phyloP scores from a whole-genome alignment of 2,113 vertebrate genomes.

The Amblyopsis rosae region DNA sequence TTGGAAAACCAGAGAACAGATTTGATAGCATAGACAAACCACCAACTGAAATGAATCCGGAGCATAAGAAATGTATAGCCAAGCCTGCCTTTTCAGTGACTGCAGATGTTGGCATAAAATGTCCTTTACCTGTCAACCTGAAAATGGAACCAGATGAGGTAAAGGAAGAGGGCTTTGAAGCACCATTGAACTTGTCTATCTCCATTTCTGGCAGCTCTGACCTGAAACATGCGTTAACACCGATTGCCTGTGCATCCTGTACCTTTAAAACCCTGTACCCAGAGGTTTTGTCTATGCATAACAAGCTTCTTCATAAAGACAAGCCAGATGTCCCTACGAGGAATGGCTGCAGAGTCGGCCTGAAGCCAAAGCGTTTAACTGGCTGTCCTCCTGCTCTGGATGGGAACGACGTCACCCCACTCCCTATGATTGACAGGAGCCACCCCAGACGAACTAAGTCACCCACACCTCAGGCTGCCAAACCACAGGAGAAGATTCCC shows the following conservation, averaged over 20 bases:
- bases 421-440: constrained; percentile 53
- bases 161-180: constrained; percentile 62
- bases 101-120: constrained; percentile 26
- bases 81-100: constrained; percentile 27
- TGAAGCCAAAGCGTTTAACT: constrained; percentile 78
- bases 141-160: constrained; percentile 54
- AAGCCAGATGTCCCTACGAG: constrained; percentile 71
- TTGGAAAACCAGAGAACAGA: constrained; percentile 26
- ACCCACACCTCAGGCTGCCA: constrained; percentile 63
- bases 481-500: constrained; percentile 66
- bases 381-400: constrained; percentile 90
- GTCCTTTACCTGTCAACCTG: constrained; percentile 48
- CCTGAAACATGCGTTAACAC: constrained; percentile 66
- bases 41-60: constrained; percentile 28
- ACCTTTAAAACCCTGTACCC: constrained; percentile 89
- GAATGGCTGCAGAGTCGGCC: constrained; percentile 52
- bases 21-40: constrained; percentile 35
- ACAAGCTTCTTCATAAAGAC: constrained; percentile 85
- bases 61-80: constrained; percentile 29
- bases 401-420: constrained; percentile 87
- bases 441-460: constrained; percentile 76
- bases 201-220: constrained; percentile 65
- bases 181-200: constrained; percentile 83
- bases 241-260: constrained; percentile 82
- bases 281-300: constrained; percentile 91